Base-by-base conservation (phyloP, 2,888 invertebrate genomes). In the Polydrusus cervinus region DNA sequence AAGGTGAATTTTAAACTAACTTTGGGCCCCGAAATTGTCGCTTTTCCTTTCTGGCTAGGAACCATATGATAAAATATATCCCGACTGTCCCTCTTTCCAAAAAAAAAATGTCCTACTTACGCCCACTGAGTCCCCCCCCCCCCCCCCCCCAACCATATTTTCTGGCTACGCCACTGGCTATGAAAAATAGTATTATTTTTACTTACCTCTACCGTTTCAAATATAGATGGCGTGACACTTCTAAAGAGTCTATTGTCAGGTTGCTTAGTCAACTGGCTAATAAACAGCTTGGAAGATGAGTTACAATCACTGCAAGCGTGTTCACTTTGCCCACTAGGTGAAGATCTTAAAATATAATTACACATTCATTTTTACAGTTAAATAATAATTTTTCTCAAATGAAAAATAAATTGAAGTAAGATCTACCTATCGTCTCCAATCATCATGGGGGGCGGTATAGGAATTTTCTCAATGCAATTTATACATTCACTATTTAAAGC, bases 301-400 rank as follows among this genome's bases (percentile, higher is more conserved):
- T 87, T 87, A 69, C 87, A 85, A 77, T 88, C 88, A 77, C 87
- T 88, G 60, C 88, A 88, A 55, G 90, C 90, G 65, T 94, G 93
- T 84, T 95, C 95, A 78, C 95, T 95, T 85, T 95, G 95, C 0
- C 95, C 95, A 79, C 95, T 95, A 0, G 95, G 95, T 0, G 95
- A 95, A 5, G 95, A 94, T 18, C 95, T 78, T 43, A 55, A 14
- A 18, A 47, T 13, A 47, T 30, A 47, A 43, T n/a, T 20, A 10
- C 11, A 34, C n/a, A 5, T 20, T 10, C 13, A 69, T n/a, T 30
- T 18, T 69, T 43, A 25, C 25, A 25, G 25, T 25, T 25, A 3
- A 25, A 25, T 25, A 25, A 25, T n/a, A n/a, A n/a, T n/a, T n/a
- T 25, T 25, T 25, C 1, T 5, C 25, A 25, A 25, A 25, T 3